Evolutionary conservation across 2,888 invertebrate genomes (phyloP).

Genomic region (Leucophora obtusa): DNA sequence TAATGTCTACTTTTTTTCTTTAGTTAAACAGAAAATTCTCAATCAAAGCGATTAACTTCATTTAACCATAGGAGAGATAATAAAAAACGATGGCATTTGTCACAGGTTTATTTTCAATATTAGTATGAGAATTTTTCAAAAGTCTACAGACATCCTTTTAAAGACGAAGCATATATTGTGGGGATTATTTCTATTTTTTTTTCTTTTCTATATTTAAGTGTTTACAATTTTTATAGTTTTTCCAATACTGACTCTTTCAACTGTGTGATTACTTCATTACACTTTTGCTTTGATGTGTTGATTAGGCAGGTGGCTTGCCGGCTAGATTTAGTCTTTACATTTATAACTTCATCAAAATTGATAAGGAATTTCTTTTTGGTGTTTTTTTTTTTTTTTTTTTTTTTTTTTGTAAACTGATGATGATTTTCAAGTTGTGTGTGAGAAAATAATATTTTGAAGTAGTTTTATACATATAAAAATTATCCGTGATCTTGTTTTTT

Average conservation of each 20-base stretch:
- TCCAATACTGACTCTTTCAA: constrained; percentile 20
- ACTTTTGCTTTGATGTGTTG: constrained; percentile 57
- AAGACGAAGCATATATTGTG: constrained; percentile 25
- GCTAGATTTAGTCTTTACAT: constrained; percentile 37
- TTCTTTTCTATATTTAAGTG: neutral
- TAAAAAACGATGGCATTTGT: constrained; percentile 55
- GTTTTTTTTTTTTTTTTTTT: too few relatives aligned
- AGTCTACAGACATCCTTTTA: neutral
- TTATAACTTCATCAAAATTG: constrained; percentile 53
- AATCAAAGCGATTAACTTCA: constrained; percentile 59
- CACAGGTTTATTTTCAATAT: constrained; percentile 32
- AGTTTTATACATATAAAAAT: constrained; percentile 12
- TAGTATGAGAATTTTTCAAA: neutral
- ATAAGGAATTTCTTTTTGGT: constrained; percentile 30
- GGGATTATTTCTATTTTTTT: constrained; percentile 20
- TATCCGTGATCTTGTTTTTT: constrained; percentile 37
- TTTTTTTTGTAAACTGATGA: neutral
- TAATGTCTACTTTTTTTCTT: neutral
- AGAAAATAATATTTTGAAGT: constrained; percentile 18
- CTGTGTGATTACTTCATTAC: constrained; percentile 32
- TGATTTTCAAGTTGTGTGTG: constrained; percentile 16
- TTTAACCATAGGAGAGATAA: constrained; percentile 48
- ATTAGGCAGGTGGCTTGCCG: constrained; percentile 59
- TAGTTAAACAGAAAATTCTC: constrained; percentile 26
- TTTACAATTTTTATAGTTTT: constrained; percentile 25